These are phyloP conservation scores for Solea solea DNA, from an alignment of 2,113 vertebrate genomes.

Conservation along the genomic window DNA sequence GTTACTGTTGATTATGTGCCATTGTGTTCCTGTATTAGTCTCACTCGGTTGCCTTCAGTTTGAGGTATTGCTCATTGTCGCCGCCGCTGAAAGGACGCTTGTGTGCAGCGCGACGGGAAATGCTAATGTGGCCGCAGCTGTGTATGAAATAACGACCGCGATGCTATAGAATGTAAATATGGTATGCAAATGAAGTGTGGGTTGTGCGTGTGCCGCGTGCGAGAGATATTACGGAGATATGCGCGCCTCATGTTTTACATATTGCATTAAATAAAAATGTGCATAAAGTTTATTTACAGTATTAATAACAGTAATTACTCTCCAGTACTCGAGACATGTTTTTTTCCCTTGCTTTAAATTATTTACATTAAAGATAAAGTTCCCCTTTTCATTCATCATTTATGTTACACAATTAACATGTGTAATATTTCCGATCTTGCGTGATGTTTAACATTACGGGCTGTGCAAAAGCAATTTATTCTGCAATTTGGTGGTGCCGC, in stretches of 20 bases:
- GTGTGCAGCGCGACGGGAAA: conserved; percentile 34
- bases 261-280: no score
- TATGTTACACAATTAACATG: not conserved
- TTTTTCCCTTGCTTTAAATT: no score
- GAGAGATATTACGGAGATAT: no score
- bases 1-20: conserved; percentile 40
- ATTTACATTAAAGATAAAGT: not conserved
- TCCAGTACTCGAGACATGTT: no score
- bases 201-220: not conserved
- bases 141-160: conserved; percentile 28
- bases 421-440: not conserved
- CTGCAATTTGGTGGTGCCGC: not conserved
- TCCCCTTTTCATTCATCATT: conserved; percentile 7
- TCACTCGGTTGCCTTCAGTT: conserved; percentile 45
- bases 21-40: conserved; percentile 49
- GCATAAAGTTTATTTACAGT: no score
- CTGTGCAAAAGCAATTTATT: not conserved
- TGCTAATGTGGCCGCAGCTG: conserved; percentile 47
- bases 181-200: conserved; percentile 18
- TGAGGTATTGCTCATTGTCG: conserved; percentile 40
- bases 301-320: no score
- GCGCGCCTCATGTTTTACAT: no score
- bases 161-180: conserved; percentile 18
- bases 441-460: not conserved
- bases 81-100: conserved; percentile 34